These are phyloP conservation scores for Notolepis coatsorum DNA, from an alignment of 2,797 vertebrate species.

Conservation along the genomic window DNA sequence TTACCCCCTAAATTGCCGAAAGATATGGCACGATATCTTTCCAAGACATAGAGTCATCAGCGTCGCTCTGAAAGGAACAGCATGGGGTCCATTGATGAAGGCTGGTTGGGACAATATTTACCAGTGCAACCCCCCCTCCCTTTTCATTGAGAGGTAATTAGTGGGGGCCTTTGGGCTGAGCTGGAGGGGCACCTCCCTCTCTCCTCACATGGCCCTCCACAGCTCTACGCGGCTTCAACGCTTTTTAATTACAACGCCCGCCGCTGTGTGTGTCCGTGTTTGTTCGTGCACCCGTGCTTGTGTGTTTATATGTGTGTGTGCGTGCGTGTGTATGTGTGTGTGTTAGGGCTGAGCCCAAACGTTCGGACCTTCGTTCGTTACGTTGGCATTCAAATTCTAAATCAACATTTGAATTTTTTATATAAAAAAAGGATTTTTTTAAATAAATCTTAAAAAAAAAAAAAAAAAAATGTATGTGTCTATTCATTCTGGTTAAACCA, in stretches of 20 bases:
- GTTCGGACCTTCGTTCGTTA: too few species aligned
- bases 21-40: slow-evolving; percentile 57
- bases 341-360: slow-evolving; percentile 2
- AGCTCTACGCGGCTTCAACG: slow-evolving; percentile 43
- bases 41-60: slow-evolving; percentile 45
- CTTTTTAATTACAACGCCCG: slow-evolving; percentile 60
- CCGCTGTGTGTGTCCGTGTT: background rate
- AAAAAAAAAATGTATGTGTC: too few species aligned
- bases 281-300: background rate
- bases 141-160: slow-evolving; percentile 73
- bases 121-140: slow-evolving; percentile 44
- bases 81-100: slow-evolving; percentile 47
- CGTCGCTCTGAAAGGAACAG: slow-evolving; percentile 47
- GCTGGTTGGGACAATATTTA: slow-evolving; percentile 68
- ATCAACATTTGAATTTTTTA: too few species aligned
- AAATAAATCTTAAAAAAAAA: too few species aligned
- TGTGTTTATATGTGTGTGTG: slow-evolving; percentile 6
- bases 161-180: slow-evolving; percentile 58
- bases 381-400: too few species aligned
- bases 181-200: slow-evolving; percentile 38
- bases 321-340: slow-evolving; percentile 13
- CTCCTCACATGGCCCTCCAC: slow-evolving; percentile 43
- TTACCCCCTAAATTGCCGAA: slow-evolving; percentile 56
- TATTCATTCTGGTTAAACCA: too few species aligned
- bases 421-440: too few species aligned